phyloP scores from a whole-genome alignment of 1,140 invertebrate genomes.

The Batillaria attramentaria region DNA sequence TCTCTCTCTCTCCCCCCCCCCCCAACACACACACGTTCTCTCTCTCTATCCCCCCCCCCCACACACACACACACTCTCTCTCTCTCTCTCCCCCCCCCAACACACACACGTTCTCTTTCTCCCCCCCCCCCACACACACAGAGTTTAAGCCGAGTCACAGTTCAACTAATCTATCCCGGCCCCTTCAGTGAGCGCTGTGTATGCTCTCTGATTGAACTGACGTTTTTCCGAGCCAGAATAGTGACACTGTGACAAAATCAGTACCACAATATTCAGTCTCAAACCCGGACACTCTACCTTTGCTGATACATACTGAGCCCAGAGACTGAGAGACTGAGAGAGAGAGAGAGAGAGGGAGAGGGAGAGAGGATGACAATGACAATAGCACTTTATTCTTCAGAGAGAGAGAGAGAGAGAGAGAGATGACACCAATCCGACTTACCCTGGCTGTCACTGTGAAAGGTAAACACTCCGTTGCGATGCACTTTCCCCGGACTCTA shows the following conservation, averaged over 20 bases:
- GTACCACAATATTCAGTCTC: background rate
- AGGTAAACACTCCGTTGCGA: background rate
- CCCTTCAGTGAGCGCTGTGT: too few relatives aligned
- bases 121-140: background rate
- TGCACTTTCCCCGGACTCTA: too few relatives aligned
- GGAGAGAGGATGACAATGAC: background rate
- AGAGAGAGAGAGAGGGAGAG: background rate
- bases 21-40: background rate
- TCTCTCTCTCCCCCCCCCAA: background rate
- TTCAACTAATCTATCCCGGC: too few relatives aligned
- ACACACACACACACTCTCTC: constrained; percentile 6
- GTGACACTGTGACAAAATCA: background rate
- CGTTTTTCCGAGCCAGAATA: too few relatives aligned
- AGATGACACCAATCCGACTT: background rate
- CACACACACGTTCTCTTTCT: background rate
- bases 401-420: background rate
- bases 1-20: background rate
- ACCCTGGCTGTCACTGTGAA: background rate
- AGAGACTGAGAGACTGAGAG: background rate
- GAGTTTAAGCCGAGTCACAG: too few relatives aligned
- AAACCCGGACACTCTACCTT: background rate
- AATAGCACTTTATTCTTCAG: background rate
- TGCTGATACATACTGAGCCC: background rate
- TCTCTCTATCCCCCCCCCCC: background rate
- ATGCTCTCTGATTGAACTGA: too few relatives aligned